A percentile compares a stretch with the other conserved stretches of the same genome.
Conservation (phyloP, 2,113 vertebrate genomes). For the Callionymus lyra region DNA sequence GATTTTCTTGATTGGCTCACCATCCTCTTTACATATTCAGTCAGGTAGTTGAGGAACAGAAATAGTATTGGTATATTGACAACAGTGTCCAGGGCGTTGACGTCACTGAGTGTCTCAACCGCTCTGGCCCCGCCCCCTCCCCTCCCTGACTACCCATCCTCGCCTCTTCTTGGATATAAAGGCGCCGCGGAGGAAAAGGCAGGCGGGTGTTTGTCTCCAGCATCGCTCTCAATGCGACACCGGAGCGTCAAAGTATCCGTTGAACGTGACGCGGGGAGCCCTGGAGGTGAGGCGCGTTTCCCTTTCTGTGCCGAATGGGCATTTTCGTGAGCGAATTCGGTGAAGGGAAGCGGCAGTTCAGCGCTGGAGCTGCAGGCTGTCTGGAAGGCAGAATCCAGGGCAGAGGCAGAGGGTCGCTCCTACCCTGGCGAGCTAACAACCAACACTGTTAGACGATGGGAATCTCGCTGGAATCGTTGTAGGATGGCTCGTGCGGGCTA, state of each 20-base stretch:
- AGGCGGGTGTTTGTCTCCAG: constrained; percentile 42
- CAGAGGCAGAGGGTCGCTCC: no score
- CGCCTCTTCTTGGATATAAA: constrained; percentile 58
- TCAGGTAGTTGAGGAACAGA: not conserved
- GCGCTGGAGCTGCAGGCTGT: no score
- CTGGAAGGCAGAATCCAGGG: no score
- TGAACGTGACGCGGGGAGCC: constrained; percentile 10
- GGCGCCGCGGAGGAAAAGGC: constrained; percentile 3
- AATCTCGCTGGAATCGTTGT: no score
- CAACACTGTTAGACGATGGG: no score
- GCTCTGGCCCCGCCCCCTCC: constrained; percentile 18
- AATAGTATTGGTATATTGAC: not conserved
- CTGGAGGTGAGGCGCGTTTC: no score
- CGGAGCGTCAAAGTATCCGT: constrained; percentile 32
- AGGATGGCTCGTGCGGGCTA: no score
- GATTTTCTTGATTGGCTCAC: no score
- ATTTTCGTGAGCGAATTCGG: no score
- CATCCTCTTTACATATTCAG: not conserved
- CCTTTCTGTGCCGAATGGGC: no score
- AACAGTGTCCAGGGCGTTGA: not conserved
- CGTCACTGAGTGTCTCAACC: constrained; percentile 22
- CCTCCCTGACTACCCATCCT: constrained; percentile 3
- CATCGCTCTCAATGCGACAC: constrained; percentile 45
- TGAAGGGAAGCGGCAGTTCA: no score
- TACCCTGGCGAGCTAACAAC: no score